Conservation (phyloP, 2,797 vertebrate genomes). For the Chromis chromis region DNA sequence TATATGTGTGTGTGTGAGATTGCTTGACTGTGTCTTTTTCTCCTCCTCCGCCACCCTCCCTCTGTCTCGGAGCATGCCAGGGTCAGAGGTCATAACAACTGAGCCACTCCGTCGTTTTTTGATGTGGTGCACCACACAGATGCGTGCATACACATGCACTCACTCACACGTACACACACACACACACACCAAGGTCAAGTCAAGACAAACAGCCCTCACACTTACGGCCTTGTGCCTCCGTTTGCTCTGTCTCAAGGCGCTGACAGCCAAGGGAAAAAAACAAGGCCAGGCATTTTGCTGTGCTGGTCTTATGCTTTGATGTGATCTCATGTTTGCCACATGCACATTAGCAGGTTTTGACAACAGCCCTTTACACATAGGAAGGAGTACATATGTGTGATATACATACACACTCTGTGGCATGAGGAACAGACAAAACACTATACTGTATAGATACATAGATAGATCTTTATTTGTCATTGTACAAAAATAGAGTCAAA, state of each 20-base stretch:
- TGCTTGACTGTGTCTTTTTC: constrained; percentile 45
- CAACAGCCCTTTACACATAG: constrained; percentile 28
- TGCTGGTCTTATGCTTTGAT: constrained; percentile 51
- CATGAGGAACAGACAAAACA: too few relatives aligned
- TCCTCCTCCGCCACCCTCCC: constrained; percentile 63
- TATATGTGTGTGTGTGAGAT: constrained; percentile 17
- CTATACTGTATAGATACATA: too few relatives aligned
- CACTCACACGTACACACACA: constrained; percentile 9
- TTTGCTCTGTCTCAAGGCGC: constrained; percentile 65
- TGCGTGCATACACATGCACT: constrained; percentile 19
- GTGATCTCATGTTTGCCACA: constrained; percentile 59
- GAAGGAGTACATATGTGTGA: constrained; percentile 33
- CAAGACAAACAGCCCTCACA: constrained; percentile 73
- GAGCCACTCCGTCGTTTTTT: constrained; percentile 70
- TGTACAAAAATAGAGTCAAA: too few relatives aligned
- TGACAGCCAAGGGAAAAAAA: constrained; percentile 62
- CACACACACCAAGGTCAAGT: constrained; percentile 70
- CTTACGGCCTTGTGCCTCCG: constrained; percentile 68
- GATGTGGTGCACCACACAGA: constrained; percentile 75
- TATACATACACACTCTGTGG: not conserved
- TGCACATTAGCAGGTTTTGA: constrained; percentile 54
- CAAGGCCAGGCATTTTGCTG: constrained; percentile 48
- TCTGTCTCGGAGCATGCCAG: constrained; percentile 76
- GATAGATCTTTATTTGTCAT: too few relatives aligned
- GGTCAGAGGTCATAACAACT: constrained; percentile 81